Evolutionary conservation across 2,888 invertebrate genomes (phyloP).

Genomic region (Julus scanicus): DNA sequence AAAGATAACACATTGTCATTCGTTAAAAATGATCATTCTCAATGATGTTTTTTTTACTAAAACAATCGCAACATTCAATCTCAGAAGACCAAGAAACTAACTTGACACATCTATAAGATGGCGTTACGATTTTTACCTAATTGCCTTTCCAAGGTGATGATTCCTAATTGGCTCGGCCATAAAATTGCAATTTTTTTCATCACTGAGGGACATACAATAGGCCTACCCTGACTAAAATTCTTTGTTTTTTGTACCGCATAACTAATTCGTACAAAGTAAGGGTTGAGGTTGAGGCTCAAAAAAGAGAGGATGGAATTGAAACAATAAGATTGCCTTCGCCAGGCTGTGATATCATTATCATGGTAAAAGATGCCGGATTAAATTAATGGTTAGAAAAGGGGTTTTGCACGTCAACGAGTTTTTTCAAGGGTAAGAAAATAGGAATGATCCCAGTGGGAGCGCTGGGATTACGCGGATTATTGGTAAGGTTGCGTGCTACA

Average conservation of each 20-base stretch:
- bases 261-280: slow-evolving; percentile 30
- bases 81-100: not conserved
- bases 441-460: slow-evolving; percentile 23
- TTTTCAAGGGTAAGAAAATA: slow-evolving; percentile 25
- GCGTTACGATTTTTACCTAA: not conserved
- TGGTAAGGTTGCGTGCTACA: not conserved
- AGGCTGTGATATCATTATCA: slow-evolving; percentile 32
- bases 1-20: not conserved
- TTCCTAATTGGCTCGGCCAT: slow-evolving; percentile 25
- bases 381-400: slow-evolving; percentile 41
- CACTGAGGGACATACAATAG: not conserved
- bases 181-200: not conserved
- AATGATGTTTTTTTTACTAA: not conserved
- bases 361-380: slow-evolving; percentile 30
- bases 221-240: not conserved
- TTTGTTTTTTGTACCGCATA: slow-evolving; percentile 3
- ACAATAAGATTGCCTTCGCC: slow-evolving; percentile 10
- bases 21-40: slow-evolving; percentile 36
- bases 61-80: not conserved
- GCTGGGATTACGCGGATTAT: slow-evolving; percentile 43
- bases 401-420: slow-evolving; percentile 23
- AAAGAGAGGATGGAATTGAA: not conserved
- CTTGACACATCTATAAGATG: slow-evolving; percentile 16
- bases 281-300: not conserved
- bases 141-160: slow-evolving; percentile 27